Percentiles rank a stretch among this genome's conserved stretches.
Evolutionary conservation across 2,888 invertebrate species (phyloP).

Genomic region (Macaria liturata): DNA sequence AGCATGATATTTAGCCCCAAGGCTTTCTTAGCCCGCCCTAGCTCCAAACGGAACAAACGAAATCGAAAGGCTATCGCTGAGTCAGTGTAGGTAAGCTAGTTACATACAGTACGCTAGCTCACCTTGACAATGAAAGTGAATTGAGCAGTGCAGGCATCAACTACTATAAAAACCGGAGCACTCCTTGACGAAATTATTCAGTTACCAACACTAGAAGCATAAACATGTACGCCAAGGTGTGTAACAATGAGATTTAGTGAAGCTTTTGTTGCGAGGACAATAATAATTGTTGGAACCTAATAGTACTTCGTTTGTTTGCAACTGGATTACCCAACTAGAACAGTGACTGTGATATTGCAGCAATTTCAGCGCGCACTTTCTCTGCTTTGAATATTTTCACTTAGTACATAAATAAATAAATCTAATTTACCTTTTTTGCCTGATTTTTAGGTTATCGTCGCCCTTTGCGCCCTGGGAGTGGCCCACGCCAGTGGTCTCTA

Average conservation of each 20-base stretch:
- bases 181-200: constrained; percentile 73
- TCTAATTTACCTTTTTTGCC: no score
- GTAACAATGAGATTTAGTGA: constrained; percentile 38
- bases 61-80: constrained; percentile 80
- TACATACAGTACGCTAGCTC: constrained; percentile 51
- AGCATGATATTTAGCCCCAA: constrained; percentile 48
- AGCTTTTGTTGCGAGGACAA: constrained; percentile 6
- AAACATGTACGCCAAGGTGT: constrained; percentile 82
- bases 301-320: constrained; percentile 3
- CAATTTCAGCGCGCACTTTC: no score
- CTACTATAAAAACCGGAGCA: constrained; percentile 78
- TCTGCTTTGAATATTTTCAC: no score
- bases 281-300: background rate
- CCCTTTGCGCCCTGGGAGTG: constrained; percentile 83
- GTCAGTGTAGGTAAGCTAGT: constrained; percentile 55
- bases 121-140: constrained; percentile 82
- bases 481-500: constrained; percentile 82
- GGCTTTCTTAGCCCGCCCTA: constrained; percentile 53
- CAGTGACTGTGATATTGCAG: no score
- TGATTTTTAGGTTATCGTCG: constrained; percentile 75
- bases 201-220: constrained; percentile 75
- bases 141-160: constrained; percentile 60
- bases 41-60: constrained; percentile 65
- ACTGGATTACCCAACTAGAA: constrained; percentile 3
- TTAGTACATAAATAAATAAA: no score